Base-by-base conservation (phyloP, 2,888 invertebrate species). In the Silvanus unidentatus region DNA sequence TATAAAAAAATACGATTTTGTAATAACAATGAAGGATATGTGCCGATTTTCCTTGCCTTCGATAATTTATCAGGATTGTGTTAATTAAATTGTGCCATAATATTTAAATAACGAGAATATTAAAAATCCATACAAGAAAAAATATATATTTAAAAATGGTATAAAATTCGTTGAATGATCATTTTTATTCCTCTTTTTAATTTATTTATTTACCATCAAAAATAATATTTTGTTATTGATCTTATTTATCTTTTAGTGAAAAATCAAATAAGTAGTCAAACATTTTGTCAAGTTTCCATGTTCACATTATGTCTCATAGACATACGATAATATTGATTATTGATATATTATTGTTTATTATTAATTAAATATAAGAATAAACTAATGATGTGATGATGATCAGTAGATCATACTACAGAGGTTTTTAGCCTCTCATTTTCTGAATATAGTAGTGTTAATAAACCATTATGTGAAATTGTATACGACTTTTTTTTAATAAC, bases 391-490 rank as follows among this genome's bases (percentile, higher is more conserved):
- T 81, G 80, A 81, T 80, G 71, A 80, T 78, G 80, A 79, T 80
- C 80, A 75, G 75, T 77, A 65, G 80, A 81, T 80, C 81, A 78
- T 79, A 66, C 66, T 69, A 70, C 63, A 66, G 66, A 64, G 70
- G 67, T 62, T 64, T 66, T 65, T 58, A 60, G 66, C 65, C 68
- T 62, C 68, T 64, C 67, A 69, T 70, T 73, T 81, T 80, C 80
- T 80, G 80, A 81, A 80, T 81, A 81, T 80, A 81, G 79, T 80
- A 80, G 80, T 80, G 80, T 79, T 80, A 81, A 81, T 81, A 81
- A 81, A 81, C 79, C 78, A 81, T 80, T 80, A 80, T 81, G 80
- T 81, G 75, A 73, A 71, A 77, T 69, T 65, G 61, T 49, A 48
- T 41, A 41, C 6, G 38, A 14, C 43, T 54, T 58, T 55, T 43